phyloP scores from a whole-genome alignment of 30 jellyfish, hydroid and myxozoan genomes.

The Hydra vulgaris region DNA sequence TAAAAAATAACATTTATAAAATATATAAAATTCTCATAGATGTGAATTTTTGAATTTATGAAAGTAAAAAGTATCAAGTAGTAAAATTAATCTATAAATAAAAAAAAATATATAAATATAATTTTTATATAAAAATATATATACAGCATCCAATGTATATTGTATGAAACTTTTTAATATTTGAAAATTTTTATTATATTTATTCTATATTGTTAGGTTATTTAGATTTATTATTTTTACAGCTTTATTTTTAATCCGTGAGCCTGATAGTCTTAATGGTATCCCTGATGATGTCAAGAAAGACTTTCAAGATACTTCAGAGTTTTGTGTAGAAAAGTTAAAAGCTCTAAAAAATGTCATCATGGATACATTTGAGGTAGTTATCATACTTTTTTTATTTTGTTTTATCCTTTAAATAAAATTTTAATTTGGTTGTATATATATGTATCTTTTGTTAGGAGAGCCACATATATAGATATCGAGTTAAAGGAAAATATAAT shows the following conservation, averaged over 20 bases:
- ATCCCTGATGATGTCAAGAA: conserved; percentile 55
- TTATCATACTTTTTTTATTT: not conserved
- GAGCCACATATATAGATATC: conserved; percentile 31
- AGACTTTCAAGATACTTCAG: conserved; percentile 72
- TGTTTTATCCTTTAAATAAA: not conserved
- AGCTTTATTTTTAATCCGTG: conserved; percentile 82
- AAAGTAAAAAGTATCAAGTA: no score
- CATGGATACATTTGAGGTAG: conserved; percentile 51
- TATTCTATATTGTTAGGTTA: not conserved
- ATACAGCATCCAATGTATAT: no score
- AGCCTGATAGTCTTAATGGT: conserved; percentile 19
- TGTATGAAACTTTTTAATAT: no score
- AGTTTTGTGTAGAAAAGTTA: conserved; percentile 51
- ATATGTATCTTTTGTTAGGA: conserved; percentile 22
- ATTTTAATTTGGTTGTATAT: not conserved
- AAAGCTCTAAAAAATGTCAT: conserved; percentile 52
- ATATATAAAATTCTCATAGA: no score
- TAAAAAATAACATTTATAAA: no score
- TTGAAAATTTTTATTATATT: no score
- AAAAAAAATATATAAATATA: no score
- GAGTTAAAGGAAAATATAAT: conserved; percentile 23
- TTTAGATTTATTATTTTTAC: conserved; percentile 7
- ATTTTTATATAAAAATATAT: no score
- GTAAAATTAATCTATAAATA: no score
- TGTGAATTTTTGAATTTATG: no score